Base-by-base conservation (phyloP, 1,140 invertebrate genomes). In the Andrena cerasifolii region DNA sequence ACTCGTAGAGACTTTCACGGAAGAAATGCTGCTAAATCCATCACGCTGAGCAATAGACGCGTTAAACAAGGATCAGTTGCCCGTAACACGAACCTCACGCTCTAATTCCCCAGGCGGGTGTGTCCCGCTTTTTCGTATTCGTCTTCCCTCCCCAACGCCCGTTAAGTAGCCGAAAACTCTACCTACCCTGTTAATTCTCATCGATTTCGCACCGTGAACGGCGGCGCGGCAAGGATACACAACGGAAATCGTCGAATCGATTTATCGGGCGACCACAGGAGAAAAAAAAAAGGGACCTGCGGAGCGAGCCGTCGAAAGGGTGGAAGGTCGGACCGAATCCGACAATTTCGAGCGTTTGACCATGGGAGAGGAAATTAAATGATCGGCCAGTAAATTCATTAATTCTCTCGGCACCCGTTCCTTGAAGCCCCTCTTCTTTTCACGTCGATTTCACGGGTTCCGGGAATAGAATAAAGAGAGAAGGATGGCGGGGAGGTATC, bases 331-430 rank as follows among this genome's bases (percentile, higher is more conserved):
- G 33, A 62, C 75, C 53, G 31, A 77, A 73, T 63, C 53, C 65
- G 49, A 49, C 67, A 82, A 82, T 82, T 83, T 82, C 61, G 56
- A 45, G n/a, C 56, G 59, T 65, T 59, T 75, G 76, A 67, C 81
- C 81, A 51, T 67, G 53, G 62, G 45, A 53, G 49, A 62, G 81
- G 81, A 79, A 83, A 79, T 79, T 75, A 79, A 83, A 83, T 83
- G 71, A 84, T 83, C 81, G 77, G 21, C 74, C 73, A 47, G 74
- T 81, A 84, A 85, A 80, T 84, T 84, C 78, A 85, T 84, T 84
- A 81, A 85, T 84, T 67, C 71, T n/a, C 24, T 26, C 54, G 40
- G 24, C 66, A n/a, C 67, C 54, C 61, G 67, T 65, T 85, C 49
- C 78, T 85, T 80, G 53, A 3, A 40, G 4, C 36, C 36, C 36